Conservation (phyloP, 64 coral and sea anemone species). For the Anthopleura sola region DNA sequence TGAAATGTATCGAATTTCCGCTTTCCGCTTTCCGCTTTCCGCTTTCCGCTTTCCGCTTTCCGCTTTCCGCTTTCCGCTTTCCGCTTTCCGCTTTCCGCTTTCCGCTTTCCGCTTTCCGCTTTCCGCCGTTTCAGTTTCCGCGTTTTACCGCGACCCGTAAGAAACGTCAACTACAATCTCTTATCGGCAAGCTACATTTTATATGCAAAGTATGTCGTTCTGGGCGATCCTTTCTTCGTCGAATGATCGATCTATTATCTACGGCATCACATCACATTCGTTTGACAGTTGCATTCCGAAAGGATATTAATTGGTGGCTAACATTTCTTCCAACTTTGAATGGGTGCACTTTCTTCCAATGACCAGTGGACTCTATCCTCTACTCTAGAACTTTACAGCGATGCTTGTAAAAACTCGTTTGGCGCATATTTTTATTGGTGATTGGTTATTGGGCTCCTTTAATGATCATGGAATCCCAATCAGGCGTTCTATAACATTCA, state of each 20-base stretch:
- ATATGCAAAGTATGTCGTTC: slow-evolving; percentile 13
- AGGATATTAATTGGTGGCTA: slow-evolving; percentile 26
- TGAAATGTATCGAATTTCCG: too few relatives aligned
- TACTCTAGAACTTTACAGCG: slow-evolving; percentile 13
- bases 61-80: too few relatives aligned
- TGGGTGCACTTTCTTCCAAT: slow-evolving; percentile 12
- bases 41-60: too few relatives aligned
- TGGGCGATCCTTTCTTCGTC: slow-evolving; percentile 20
- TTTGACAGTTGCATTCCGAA: neutral
- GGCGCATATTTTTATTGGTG: neutral
- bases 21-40: too few relatives aligned
- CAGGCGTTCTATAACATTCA: slow-evolving; percentile 26
- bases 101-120: neutral
- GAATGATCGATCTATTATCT: slow-evolving; percentile 25
- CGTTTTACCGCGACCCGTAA: neutral
- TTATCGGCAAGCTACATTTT: neutral
- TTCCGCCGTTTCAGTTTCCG: too few relatives aligned
- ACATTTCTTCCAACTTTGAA: slow-evolving; percentile 22
- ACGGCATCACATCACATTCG: slow-evolving; percentile 25
- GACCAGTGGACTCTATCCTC: slow-evolving; percentile 11
- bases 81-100: neutral
- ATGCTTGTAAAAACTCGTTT: slow-evolving; percentile 24
- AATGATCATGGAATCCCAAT: neutral
- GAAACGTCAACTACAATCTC: slow-evolving; percentile 19
- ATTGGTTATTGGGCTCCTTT: slow-evolving; percentile 13